These are phyloP conservation scores for Atherinomorus stipes DNA, from an alignment of 2,113 vertebrate species.

Conservation along the genomic window DNA sequence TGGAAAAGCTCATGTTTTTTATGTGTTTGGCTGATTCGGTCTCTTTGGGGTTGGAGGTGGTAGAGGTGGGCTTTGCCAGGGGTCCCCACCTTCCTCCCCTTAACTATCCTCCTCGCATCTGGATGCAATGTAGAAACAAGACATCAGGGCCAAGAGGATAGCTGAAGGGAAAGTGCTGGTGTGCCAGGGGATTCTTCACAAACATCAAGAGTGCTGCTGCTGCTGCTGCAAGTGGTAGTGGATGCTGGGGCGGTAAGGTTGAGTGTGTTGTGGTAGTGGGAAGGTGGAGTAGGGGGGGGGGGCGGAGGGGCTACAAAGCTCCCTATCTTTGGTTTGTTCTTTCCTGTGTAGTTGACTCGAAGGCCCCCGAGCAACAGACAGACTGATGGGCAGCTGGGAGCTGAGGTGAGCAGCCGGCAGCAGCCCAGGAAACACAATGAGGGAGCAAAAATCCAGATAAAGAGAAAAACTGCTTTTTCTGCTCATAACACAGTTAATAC, in stretches of 20 bases:
- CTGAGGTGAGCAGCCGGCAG: slow-evolving; percentile 55
- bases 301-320: slow-evolving; percentile 52
- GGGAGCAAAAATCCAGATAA: slow-evolving; percentile 16
- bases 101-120: slow-evolving; percentile 76
- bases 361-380: slow-evolving; percentile 73
- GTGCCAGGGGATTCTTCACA: slow-evolving; percentile 70
- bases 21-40: slow-evolving; percentile 29
- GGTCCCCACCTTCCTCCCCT: slow-evolving; percentile 59
- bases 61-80: slow-evolving; percentile 39
- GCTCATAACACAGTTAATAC: neutral
- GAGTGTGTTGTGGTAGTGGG: slow-evolving; percentile 42
- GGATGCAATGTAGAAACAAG: slow-evolving; percentile 77
- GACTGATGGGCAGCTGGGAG: slow-evolving; percentile 67
- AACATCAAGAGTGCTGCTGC: slow-evolving; percentile 72
- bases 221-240: slow-evolving; percentile 44
- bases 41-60: slow-evolving; percentile 8
- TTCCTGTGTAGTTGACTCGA: slow-evolving; percentile 69
- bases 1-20: slow-evolving; percentile 4
- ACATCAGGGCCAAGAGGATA: slow-evolving; percentile 51
- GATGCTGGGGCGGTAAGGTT: slow-evolving; percentile 40
- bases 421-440: slow-evolving; percentile 49
- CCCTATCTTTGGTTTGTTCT: slow-evolving; percentile 73
- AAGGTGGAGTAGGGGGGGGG: slow-evolving; percentile 2
- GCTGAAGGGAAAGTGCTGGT: slow-evolving; percentile 64
- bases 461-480: slow-evolving; percentile 18